A percentile compares a stretch with the other conserved stretches of the same genome.
Evolutionary conservation across 2,113 vertebrate genomes (phyloP).

Genomic region (Clarias gariepinus): DNA sequence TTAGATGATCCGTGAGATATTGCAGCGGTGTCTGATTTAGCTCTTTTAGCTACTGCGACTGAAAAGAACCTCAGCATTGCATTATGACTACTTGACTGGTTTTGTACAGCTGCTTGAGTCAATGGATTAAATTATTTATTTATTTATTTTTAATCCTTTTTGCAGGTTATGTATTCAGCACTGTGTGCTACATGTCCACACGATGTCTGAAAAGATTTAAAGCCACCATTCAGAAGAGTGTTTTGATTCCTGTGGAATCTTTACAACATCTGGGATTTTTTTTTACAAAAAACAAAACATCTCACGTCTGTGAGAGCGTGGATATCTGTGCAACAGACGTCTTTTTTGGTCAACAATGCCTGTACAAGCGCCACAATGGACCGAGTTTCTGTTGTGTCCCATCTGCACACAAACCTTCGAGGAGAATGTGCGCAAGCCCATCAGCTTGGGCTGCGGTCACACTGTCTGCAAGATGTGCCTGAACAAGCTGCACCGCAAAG

Average conservation of each 20-base stretch:
- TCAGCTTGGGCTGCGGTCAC: constrained; percentile 96
- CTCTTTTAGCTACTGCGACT: background rate
- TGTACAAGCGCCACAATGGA: constrained; percentile 99
- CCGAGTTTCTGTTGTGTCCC: constrained; percentile 97
- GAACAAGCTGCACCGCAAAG: constrained; percentile 98
- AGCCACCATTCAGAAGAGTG: constrained; percentile 58
- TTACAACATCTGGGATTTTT: constrained; percentile 69
- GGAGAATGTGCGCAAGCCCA: constrained; percentile 93
- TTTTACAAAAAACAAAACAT: constrained; percentile 34
- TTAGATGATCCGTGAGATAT: background rate
- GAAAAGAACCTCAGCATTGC: background rate
- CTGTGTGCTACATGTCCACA: constrained; percentile 79
- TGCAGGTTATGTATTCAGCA: constrained; percentile 85
- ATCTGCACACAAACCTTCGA: constrained; percentile 99
- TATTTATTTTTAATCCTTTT: constrained; percentile 55
- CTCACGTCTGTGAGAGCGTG: background rate
- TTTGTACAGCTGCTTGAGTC: background rate
- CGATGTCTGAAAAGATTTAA: constrained; percentile 84
- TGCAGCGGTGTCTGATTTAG: background rate
- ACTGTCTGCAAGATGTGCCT: constrained; percentile 99
- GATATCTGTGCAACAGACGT: constrained; percentile 47
- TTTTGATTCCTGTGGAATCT: constrained; percentile 93
- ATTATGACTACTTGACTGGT: background rate
- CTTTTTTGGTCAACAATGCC: constrained; percentile 86
- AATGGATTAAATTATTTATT: background rate